Evolutionary conservation across 1,140 invertebrate species (phyloP), one percentile per base, ranked within the genome.

Genomic region (Trialeurodes vaporariorum): DNA sequence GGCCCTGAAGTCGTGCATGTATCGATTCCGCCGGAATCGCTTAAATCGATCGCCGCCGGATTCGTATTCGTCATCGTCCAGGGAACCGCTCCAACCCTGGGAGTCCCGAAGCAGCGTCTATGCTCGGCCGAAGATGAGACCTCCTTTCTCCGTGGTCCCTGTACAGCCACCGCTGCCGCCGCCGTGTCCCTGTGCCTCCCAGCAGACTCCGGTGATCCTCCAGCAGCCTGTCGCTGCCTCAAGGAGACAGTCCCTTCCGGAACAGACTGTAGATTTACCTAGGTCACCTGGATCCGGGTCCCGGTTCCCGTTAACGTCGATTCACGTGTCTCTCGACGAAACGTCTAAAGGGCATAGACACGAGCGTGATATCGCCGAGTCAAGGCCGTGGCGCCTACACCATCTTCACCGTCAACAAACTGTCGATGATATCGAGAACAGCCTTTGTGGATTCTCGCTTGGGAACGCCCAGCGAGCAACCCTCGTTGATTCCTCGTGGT

Each of bases 401-500:
- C n/a, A n/a, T n/a, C n/a, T n/a, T n/a, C n/a, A n/a, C n/a, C n/a
- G n/a, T n/a, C n/a, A n/a, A n/a, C n/a, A n/a, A n/a, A 17, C 34
- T 17, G 34, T 49, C 34, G 34, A 49, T 5, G 17, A 17, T 17
- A 49, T 49, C 34, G 34, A 49, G 34, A 49, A 5, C 34, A 5
- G 34, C 5, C 34, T 49, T 17, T 49, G 34, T 17, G 34, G 34
- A 5, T 49, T 49, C 34, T 49, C 34, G 5, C 34, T 49, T 5
- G 34, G 34, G 5, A 49, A 49, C 34, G 34, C 17, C 34, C 34
- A 49, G 34, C 34, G 34, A 5, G 61, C 67, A 13, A 67, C 71
- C 2, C 63, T 74, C 26, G 72, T 74, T 2, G 70, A 74, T 58
- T 69, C 73, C 21, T 68, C 69, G 25, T 74, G 73, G 73, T 74